phyloP scores from a whole-genome alignment of 2,888 invertebrate species.

The Coenonympha arcania region DNA sequence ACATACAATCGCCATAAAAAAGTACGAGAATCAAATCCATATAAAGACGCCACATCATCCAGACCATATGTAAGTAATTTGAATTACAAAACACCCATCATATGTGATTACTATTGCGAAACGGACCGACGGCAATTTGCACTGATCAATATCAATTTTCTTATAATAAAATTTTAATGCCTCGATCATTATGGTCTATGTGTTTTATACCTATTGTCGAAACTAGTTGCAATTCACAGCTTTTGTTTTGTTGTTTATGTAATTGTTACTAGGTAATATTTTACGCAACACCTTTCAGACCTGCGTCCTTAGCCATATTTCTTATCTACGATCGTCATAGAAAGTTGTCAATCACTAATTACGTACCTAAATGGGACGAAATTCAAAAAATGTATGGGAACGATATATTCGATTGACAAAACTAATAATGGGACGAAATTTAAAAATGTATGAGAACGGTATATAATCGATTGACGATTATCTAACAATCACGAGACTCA shows the following conservation, averaged over 20 bases:
- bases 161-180: constrained; percentile 21
- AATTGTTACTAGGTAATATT: neutral
- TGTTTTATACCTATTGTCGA: constrained; percentile 4
- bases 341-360: too few relatives aligned
- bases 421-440: too few relatives aligned
- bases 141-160: constrained; percentile 27
- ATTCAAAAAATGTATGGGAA: too few relatives aligned
- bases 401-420: too few relatives aligned
- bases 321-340: too few relatives aligned
- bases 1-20: neutral
- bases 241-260: neutral
- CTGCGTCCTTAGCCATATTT: too few relatives aligned
- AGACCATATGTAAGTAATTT: constrained; percentile 11
- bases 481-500: too few relatives aligned
- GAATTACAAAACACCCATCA: constrained; percentile 20
- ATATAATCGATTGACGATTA: too few relatives aligned
- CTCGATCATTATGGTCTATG: constrained; percentile 1
- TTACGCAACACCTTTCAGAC: neutral
- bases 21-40: constrained; percentile 2
- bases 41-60: constrained; percentile 6
- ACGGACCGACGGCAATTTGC: constrained; percentile 21
- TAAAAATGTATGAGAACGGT: too few relatives aligned
- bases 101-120: constrained; percentile 23
- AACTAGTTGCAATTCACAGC: neutral
- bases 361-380: too few relatives aligned